phyloP scores from a whole-genome alignment of 2,797 vertebrate species.

The Distichodus sexfasciatus region DNA sequence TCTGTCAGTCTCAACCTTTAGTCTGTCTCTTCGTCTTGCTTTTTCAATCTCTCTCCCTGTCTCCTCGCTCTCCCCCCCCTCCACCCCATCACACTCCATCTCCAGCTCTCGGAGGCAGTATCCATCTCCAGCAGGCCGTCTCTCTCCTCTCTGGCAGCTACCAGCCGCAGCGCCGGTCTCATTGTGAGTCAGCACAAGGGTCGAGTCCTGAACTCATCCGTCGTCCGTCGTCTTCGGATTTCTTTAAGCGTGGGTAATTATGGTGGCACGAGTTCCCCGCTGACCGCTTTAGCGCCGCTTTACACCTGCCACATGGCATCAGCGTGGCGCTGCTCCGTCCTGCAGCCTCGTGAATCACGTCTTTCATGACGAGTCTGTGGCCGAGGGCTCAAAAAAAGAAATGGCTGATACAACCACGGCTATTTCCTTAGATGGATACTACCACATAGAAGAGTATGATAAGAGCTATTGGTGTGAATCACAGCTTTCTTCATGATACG shows the following conservation, averaged over 20 bases:
- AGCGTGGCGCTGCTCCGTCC: slow-evolving; percentile 35
- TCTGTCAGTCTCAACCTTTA: not conserved
- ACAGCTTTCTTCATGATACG: too few relatives aligned
- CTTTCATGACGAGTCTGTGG: not conserved
- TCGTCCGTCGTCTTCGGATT: slow-evolving; percentile 14
- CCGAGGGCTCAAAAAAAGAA: too few relatives aligned
- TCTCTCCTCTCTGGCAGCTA: not conserved
- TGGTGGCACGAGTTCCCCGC: slow-evolving; percentile 25
- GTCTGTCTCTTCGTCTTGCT: not conserved
- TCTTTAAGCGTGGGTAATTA: slow-evolving; percentile 43
- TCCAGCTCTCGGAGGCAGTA: not conserved
- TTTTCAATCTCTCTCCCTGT: not conserved
- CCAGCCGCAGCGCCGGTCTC: not conserved
- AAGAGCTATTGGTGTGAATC: too few relatives aligned
- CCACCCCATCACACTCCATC: too few relatives aligned
- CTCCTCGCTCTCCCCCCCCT: too few relatives aligned
- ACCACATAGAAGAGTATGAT: too few relatives aligned
- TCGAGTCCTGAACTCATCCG: not conserved
- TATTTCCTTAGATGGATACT: too few relatives aligned
- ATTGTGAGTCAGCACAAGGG: slow-evolving; percentile 2
- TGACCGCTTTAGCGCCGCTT: slow-evolving; percentile 42
- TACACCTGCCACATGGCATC: slow-evolving; percentile 53
- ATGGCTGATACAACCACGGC: too few relatives aligned
- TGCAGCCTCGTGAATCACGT: not conserved
- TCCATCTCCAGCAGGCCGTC: slow-evolving; percentile 12